Conservation (phyloP, 2,113 vertebrate genomes). For the Ahaetulla prasina region DNA sequence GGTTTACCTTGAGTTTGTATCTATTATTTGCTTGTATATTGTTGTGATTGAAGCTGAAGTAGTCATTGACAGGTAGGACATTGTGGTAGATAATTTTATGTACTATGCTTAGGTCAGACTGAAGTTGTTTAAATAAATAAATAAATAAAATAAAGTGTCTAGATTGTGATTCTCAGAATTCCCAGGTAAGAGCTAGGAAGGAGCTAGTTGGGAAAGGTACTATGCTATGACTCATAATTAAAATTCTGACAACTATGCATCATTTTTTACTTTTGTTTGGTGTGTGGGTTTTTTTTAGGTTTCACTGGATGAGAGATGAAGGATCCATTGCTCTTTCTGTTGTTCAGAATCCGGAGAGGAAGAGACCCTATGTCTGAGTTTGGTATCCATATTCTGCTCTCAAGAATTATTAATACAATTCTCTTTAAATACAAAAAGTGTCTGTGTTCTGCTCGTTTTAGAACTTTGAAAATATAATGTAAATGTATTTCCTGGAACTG, state of each 20-base stretch:
- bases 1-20: too few species aligned
- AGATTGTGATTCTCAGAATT: background rate
- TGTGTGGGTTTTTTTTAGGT: conserved; percentile 65
- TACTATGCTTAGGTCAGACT: too few species aligned
- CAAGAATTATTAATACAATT: background rate
- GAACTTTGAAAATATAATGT: background rate
- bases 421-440: background rate
- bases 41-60: too few species aligned
- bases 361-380: conserved; percentile 68
- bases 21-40: too few species aligned
- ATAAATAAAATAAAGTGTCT: too few species aligned
- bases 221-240: background rate
- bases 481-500: background rate
- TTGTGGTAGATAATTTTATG: too few species aligned
- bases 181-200: background rate
- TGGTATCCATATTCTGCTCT: background rate
- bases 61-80: too few species aligned
- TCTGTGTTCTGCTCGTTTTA: background rate
- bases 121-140: too few species aligned
- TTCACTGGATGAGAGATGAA: conserved; percentile 77
- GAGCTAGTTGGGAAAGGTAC: background rate
- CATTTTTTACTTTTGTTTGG: conserved; percentile 14
- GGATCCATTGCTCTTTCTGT: conserved; percentile 78
- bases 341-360: conserved; percentile 82
- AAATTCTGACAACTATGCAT: background rate